These are phyloP conservation scores for Acanthosepion lycidas DNA, from an alignment of 2,888 invertebrate genomes.

Conservation along the genomic window DNA sequence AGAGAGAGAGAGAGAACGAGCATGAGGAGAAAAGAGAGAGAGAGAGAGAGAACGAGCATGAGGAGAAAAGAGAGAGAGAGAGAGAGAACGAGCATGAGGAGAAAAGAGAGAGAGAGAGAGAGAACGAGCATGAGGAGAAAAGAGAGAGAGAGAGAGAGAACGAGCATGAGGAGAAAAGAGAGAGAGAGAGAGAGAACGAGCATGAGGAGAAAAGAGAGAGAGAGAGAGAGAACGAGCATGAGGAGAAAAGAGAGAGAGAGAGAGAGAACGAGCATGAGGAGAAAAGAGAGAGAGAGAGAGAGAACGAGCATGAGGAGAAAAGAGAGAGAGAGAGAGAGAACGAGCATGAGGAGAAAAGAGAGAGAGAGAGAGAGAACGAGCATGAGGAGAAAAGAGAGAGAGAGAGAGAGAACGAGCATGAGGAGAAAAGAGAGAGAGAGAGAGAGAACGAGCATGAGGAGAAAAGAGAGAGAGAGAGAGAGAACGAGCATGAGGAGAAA, in stretches of 20 bases:
- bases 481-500: neutral
- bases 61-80: neutral
- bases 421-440: neutral
- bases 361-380: too few species aligned
- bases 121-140: neutral
- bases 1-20: too few species aligned
- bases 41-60: too few species aligned
- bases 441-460: neutral
- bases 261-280: neutral
- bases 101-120: too few species aligned
- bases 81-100: neutral
- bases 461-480: too few species aligned
- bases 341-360: neutral
- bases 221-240: too few species aligned
- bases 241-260: neutral
- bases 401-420: too few species aligned
- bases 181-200: too few species aligned
- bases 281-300: too few species aligned
- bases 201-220: too few species aligned
- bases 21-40: too few species aligned
- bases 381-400: too few species aligned
- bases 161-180: neutral
- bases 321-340: neutral
- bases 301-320: neutral
- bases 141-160: neutral